A percentile compares a stretch with the other conserved stretches of the same genome.
Evolutionary conservation across 2,888 invertebrate species (phyloP).

Genomic region (Cylindroiulus punctatus): DNA sequence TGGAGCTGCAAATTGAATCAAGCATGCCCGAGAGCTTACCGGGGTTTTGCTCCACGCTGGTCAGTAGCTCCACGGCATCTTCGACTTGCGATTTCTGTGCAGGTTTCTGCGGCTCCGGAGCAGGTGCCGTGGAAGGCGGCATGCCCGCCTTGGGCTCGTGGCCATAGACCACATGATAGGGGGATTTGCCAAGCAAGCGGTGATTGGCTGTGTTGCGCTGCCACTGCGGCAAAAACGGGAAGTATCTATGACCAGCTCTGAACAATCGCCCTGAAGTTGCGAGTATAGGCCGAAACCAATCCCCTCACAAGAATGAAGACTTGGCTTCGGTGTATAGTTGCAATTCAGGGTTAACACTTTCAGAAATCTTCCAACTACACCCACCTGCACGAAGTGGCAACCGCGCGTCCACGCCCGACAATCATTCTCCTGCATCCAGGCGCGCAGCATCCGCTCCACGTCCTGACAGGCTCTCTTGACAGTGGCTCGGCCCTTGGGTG

Average conservation of each 20-base stretch:
- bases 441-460: slow-evolving; percentile 57
- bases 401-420: background rate
- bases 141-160: background rate
- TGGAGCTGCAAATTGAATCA: background rate
- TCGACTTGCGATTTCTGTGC: background rate
- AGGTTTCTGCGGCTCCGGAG: background rate
- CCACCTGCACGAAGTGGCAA: background rate
- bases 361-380: background rate
- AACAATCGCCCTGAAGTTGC: too few species aligned
- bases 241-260: background rate
- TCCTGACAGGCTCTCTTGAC: slow-evolving; percentile 56
- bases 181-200: background rate
- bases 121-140: background rate
- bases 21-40: background rate
- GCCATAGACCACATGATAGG: background rate
- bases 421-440: slow-evolving; percentile 55
- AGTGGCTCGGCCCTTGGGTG: slow-evolving; percentile 51
- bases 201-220: background rate
- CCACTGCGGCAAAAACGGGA: slow-evolving; percentile 1
- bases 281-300: too few species aligned
- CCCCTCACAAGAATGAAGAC: too few species aligned
- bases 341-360: too few species aligned
- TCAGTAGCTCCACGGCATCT: background rate
- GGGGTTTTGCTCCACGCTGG: background rate
- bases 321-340: too few species aligned